These are phyloP conservation scores for Cyrtonyx montezumae DNA, from an alignment of 2,113 vertebrate species.

Conservation along the genomic window DNA sequence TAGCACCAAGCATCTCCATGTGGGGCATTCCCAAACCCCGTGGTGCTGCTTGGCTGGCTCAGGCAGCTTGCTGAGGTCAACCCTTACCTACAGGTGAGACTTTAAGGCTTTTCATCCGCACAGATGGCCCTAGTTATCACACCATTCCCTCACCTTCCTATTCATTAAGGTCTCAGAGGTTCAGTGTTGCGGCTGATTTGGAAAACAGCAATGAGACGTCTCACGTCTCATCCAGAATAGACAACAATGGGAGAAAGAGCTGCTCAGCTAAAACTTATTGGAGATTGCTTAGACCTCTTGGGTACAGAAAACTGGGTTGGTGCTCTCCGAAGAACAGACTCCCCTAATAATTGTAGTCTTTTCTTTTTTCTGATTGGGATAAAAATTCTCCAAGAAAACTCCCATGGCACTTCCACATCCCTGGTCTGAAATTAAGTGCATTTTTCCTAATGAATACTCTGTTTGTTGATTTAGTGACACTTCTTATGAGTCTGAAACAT, in stretches of 20 bases:
- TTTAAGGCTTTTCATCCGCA: background rate
- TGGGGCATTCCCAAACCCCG: background rate
- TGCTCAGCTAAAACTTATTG: conserved; percentile 51
- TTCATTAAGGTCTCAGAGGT: conserved; percentile 29
- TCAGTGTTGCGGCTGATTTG: background rate
- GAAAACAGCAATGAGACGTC: background rate
- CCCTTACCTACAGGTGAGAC: background rate
- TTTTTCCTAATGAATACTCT: conserved; percentile 61
- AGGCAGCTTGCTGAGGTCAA: background rate
- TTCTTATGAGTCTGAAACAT: background rate
- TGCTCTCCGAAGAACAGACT: conserved; percentile 61
- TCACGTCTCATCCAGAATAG: background rate
- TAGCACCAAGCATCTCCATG: background rate
- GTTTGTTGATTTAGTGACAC: conserved; percentile 63
- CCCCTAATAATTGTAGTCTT: conserved; percentile 59
- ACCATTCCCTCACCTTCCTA: background rate
- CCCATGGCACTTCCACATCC: conserved; percentile 42
- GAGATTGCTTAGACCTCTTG: conserved; percentile 63
- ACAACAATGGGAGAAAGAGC: background rate
- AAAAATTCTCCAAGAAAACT: conserved; percentile 52
- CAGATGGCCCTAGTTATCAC: background rate
- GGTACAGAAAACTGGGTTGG: conserved; percentile 68
- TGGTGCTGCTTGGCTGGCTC: background rate
- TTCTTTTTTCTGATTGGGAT: conserved; percentile 48
- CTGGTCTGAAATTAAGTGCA: conserved; percentile 62